Evolutionary conservation across 2,888 invertebrate genomes (phyloP).

Genomic region (Automeris io): DNA sequence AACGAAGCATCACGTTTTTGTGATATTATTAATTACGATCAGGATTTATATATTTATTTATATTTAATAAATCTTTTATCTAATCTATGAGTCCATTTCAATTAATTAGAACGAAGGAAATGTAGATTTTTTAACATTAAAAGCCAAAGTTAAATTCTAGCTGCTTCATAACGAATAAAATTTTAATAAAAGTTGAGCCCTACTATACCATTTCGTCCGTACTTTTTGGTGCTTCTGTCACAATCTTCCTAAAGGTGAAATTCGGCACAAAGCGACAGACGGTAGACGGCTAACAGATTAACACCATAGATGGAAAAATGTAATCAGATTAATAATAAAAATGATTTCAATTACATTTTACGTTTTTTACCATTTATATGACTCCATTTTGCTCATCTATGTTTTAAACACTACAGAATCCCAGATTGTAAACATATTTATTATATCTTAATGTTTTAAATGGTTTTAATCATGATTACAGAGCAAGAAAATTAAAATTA

Average conservation of each 20-base stretch:
- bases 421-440: no score
- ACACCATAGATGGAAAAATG: no score
- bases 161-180: conserved; percentile 22
- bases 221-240: conserved; percentile 36
- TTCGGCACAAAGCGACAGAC: conserved; percentile 9
- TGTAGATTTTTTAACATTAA: conserved; percentile 33
- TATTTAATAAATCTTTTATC: conserved; percentile 25
- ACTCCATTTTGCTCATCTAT: no score
- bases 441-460: no score
- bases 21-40: conserved; percentile 22
- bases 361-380: no score
- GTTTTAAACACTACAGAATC: no score
- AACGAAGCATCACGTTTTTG: conserved; percentile 38
- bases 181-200: neutral
- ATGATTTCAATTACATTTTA: no score
- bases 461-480: no score
- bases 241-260: conserved; percentile 33
- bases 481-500: no score
- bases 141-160: conserved; percentile 45
- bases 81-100: conserved; percentile 30
- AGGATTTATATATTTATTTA: conserved; percentile 12
- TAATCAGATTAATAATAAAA: no score
- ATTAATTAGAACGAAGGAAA: conserved; percentile 28
- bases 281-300: neutral
- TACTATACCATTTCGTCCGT: conserved; percentile 26